Evolutionary conservation across 2,797 vertebrate genomes (phyloP), one percentile per base, ranked within the genome.

Genomic region (Anniella stebbinsi): DNA sequence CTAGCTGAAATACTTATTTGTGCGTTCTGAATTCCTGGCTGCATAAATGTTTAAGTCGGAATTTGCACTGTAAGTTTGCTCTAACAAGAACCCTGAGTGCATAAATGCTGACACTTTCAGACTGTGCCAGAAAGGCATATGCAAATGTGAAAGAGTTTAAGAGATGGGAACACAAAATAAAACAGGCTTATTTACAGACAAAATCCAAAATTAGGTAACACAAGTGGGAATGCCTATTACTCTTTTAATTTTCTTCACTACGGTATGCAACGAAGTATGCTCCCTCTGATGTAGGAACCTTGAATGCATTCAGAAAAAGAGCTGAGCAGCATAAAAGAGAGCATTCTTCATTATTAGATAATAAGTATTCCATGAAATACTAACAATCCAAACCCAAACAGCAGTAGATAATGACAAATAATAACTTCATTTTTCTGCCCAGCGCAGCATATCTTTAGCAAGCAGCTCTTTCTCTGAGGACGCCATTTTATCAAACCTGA

Each of bases 401-500:
- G 90, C 85, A 91, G 91, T 7, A 91, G 90, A 84, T 88, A 93
- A 87, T 70, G 83, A 83, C 41, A 84, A 93, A 90, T 83, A 90
- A 92, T 76, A 92, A 76, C 51, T 91, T 91, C 88, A 87, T 95
- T 91, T 94, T 92, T 89, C 91, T 93, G 95, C 95, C 92, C 88
- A 10, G 88, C 85, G 93, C 92, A 93, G 95, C 92, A 28, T 85
- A 86, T 92, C 96, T 96, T 92, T 92, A 96, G 93, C 95, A 94
- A 97, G 97, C 98, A 97, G 97, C 97, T 97, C 96, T 96, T 95
- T 93, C 97, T 98, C 97, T 97, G 91, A 97, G 96, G 98, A 98
- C 98, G 98, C 99, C 98, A 99, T 99, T 98, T 99, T 98, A 98
- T 98, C 98, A 97, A 96, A 97, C 93, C 97, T 98, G 98, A 98